Evolutionary conservation across 2,888 invertebrate species (phyloP).

Genomic region (Craniophora ligustri): DNA sequence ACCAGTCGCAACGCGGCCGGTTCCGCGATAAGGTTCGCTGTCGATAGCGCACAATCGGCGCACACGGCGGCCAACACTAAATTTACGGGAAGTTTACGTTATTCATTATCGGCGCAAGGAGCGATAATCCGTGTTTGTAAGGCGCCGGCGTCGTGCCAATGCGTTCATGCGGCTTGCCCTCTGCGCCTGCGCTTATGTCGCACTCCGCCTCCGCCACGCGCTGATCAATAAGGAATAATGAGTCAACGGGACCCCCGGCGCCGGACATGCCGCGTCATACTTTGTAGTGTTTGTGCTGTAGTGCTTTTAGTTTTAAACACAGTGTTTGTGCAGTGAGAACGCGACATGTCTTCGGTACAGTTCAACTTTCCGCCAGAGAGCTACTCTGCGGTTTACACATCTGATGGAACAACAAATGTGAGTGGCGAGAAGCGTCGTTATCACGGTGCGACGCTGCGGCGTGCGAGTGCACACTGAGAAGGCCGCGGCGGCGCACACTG

Average conservation of each 20-base stretch:
- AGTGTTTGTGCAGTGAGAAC: slow-evolving; percentile 67
- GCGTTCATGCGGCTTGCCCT: slow-evolving; percentile 43
- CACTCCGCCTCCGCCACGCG: slow-evolving; percentile 56
- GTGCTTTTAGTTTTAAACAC: slow-evolving; percentile 37
- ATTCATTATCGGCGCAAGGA: slow-evolving; percentile 76
- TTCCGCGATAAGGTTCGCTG: slow-evolving; percentile 75
- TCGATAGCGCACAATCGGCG: slow-evolving; percentile 69
- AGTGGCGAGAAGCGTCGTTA: slow-evolving; percentile 63
- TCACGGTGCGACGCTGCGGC: slow-evolving; percentile 57
- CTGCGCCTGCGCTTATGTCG: slow-evolving; percentile 57
- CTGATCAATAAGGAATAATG: slow-evolving; percentile 76
- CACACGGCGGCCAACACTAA: slow-evolving; percentile 65
- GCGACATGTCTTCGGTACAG: slow-evolving; percentile 70
- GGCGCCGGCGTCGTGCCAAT: slow-evolving; percentile 59
- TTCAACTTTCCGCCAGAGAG: slow-evolving; percentile 84
- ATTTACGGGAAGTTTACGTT: slow-evolving; percentile 77
- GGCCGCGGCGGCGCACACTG: slow-evolving; percentile 71
- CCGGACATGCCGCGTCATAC: slow-evolving; percentile 59
- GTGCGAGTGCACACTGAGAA: slow-evolving; percentile 74
- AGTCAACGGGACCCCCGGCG: slow-evolving; percentile 59
- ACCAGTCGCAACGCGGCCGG: slow-evolving; percentile 69
- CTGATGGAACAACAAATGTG: slow-evolving; percentile 70
- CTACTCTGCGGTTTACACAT: slow-evolving; percentile 79
- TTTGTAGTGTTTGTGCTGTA: slow-evolving; percentile 50
- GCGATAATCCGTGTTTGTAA: slow-evolving; percentile 74